phyloP scores from a whole-genome alignment of 2,113 vertebrate genomes.

The Telmatochromis sp. region DNA sequence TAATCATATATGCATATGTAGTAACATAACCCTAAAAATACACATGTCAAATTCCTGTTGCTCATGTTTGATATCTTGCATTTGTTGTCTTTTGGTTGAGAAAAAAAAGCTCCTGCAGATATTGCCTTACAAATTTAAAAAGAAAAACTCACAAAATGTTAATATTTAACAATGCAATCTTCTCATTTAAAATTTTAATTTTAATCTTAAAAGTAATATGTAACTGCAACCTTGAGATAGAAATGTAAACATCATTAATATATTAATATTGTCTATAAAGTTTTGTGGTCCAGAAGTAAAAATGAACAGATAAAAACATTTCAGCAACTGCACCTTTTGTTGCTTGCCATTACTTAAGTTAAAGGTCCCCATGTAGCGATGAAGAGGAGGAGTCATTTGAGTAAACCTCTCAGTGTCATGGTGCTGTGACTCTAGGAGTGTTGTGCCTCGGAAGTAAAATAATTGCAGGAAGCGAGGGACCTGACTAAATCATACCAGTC shows the following conservation, averaged over 20 bases:
- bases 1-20: neutral
- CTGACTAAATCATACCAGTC: slow-evolving; percentile 67
- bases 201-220: neutral
- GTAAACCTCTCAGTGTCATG: slow-evolving; percentile 51
- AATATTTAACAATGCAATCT: neutral
- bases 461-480: slow-evolving; percentile 68
- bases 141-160: neutral
- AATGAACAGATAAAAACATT: neutral
- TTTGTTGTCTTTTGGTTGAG: neutral
- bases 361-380: slow-evolving; percentile 24
- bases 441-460: slow-evolving; percentile 69
- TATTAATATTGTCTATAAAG: neutral
- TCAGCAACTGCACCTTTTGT: neutral
- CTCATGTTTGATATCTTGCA: neutral
- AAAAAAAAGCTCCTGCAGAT: neutral
- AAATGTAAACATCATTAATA: neutral
- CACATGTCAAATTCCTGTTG: neutral
- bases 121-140: neutral
- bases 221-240: neutral
- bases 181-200: neutral
- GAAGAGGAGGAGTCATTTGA: slow-evolving; percentile 51
- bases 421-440: slow-evolving; percentile 29
- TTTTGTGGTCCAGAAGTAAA: neutral
- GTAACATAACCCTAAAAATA: neutral
- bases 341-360: slow-evolving; percentile 7